Conservation (phyloP, 2,888 invertebrate species). For the Euproctis similis region DNA sequence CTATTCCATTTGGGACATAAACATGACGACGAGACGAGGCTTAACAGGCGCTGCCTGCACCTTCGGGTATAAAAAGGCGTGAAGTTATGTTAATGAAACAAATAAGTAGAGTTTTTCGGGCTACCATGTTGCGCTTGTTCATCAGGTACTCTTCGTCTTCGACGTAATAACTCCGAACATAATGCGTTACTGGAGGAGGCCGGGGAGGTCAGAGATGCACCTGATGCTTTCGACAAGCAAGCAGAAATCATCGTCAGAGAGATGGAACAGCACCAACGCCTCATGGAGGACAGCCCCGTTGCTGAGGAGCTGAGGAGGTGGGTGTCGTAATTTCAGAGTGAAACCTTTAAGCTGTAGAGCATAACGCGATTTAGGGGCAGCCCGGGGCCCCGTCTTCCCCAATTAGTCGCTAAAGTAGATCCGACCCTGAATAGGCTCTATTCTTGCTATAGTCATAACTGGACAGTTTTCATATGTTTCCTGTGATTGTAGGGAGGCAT, state of each 20-base stretch:
- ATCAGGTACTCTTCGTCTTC: conserved; percentile 49
- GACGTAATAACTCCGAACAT: conserved; percentile 50
- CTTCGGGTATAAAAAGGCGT: too few relatives aligned
- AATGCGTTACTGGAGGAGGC: conserved; percentile 45
- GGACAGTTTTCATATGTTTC: neutral
- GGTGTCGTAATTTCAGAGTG: too few relatives aligned
- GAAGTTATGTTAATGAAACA: too few relatives aligned
- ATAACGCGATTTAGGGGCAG: too few relatives aligned
- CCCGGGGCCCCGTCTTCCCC: too few relatives aligned
- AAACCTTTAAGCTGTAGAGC: too few relatives aligned
- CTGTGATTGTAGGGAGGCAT: conserved; percentile 70
- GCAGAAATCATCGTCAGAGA: conserved; percentile 78
- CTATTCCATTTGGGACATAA: too few relatives aligned
- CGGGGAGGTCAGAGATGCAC: conserved; percentile 24
- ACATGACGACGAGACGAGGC: too few relatives aligned
- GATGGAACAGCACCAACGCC: conserved; percentile 78
- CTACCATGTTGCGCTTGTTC: neutral
- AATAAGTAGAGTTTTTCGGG: neutral
- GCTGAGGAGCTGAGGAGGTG: conserved; percentile 79
- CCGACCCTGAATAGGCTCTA: too few relatives aligned
- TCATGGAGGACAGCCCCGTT: conserved; percentile 79
- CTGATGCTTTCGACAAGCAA: conserved; percentile 56
- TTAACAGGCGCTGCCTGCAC: too few relatives aligned
- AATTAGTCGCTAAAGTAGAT: too few relatives aligned
- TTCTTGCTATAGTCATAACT: too few relatives aligned